Conservation (phyloP, 2,113 vertebrate genomes). For the Orcinus orca region DNA sequence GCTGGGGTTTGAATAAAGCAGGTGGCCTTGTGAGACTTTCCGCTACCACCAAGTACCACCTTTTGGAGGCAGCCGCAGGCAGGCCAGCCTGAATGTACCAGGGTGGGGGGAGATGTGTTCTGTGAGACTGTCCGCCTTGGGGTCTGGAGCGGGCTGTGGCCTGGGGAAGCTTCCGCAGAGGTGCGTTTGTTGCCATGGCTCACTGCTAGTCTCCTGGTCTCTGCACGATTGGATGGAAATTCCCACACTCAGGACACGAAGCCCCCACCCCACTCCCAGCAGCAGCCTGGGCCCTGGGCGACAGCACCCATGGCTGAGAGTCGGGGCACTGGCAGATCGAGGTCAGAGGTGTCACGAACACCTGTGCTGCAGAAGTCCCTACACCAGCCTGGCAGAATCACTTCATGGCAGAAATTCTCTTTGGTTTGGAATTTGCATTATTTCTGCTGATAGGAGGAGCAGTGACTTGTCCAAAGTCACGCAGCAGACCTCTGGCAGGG, state of each 20-base stretch:
- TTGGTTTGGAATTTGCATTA: background rate
- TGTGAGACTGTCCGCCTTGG: background rate
- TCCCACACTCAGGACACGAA: background rate
- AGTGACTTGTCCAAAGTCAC: conserved; percentile 56
- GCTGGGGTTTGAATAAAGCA: background rate
- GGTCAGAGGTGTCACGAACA: conserved; percentile 30
- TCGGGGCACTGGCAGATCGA: background rate
- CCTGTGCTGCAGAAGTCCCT: background rate
- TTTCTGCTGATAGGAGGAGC: conserved; percentile 34
- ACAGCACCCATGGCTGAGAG: background rate
- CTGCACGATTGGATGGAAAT: background rate
- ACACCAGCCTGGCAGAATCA: background rate
- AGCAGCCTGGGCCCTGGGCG: background rate
- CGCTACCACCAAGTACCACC: background rate
- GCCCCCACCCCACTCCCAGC: too few species aligned
- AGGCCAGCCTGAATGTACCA: background rate
- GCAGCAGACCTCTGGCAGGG: background rate
- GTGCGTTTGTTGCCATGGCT: background rate
- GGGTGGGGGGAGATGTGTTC: background rate
- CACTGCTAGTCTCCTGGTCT: background rate
- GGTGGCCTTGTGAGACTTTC: background rate
- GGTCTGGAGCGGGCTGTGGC: fast-evolving
- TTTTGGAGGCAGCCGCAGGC: background rate
- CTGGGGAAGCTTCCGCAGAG: background rate
- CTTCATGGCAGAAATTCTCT: background rate